Conservation (phyloP, 2,888 invertebrate genomes). For the Diarsia brunnea region DNA sequence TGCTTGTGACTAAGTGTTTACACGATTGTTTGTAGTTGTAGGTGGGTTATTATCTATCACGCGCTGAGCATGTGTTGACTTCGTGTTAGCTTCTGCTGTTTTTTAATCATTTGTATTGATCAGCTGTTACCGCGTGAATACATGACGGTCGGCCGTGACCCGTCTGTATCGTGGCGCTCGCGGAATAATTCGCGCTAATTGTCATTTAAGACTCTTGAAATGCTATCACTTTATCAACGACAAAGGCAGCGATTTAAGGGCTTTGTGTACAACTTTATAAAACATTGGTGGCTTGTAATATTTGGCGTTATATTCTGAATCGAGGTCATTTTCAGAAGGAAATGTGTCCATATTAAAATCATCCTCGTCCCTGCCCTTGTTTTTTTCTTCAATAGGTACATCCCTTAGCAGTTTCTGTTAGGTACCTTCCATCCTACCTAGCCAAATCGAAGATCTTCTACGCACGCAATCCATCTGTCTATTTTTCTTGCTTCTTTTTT, state of each 20-base stretch:
- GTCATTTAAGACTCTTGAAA: conserved; percentile 38
- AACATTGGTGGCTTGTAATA: conserved; percentile 8
- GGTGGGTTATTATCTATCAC: conserved; percentile 66
- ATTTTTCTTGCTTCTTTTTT: not conserved
- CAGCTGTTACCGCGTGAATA: conserved; percentile 58
- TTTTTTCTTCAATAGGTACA: not conserved
- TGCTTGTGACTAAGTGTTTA: conserved; percentile 53
- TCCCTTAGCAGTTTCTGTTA: not conserved
- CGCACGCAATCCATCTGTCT: not conserved
- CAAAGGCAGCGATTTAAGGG: conserved; percentile 14
- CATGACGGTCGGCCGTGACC: conserved; percentile 58
- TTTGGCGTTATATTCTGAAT: not conserved
- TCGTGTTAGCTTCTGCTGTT: conserved; percentile 48
- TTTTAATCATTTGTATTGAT: conserved; percentile 57
- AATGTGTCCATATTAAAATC: not conserved
- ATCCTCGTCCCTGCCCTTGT: not conserved
- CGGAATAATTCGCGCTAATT: conserved; percentile 44
- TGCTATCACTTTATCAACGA: conserved; percentile 39
- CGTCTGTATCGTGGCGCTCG: conserved; percentile 15
- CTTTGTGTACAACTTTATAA: not conserved
- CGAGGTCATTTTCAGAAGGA: not conserved
- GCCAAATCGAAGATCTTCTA: not conserved
- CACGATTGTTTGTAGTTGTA: conserved; percentile 43
- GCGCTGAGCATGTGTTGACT: conserved; percentile 51
- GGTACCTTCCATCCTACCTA: not conserved